These are phyloP conservation scores for Drosophila pseudoobscura DNA, from an alignment of 1,140 invertebrate genomes.

Conservation along the genomic window DNA sequence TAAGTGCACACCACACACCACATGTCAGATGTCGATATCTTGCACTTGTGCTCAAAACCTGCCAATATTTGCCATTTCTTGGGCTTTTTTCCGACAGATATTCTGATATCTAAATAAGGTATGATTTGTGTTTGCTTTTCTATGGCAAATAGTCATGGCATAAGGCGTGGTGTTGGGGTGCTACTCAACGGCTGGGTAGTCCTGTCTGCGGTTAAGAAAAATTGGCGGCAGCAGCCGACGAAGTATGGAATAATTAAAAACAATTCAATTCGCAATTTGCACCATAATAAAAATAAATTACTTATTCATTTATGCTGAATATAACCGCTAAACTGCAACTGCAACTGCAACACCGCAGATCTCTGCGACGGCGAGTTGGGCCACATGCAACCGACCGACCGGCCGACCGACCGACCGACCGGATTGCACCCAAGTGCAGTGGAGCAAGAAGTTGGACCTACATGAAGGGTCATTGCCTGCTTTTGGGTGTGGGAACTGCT, in stretches of 20 bases:
- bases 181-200: constrained; percentile 19
- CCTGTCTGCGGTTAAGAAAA: constrained; percentile 37
- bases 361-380: constrained; percentile 28
- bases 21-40: constrained; percentile 22
- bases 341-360: constrained; percentile 47
- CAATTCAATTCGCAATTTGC: constrained; percentile 80
- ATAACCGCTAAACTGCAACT: constrained; percentile 71
- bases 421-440: constrained; percentile 38
- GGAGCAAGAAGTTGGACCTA: constrained; percentile 58
- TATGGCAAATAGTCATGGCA: constrained; percentile 18
- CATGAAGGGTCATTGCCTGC: constrained; percentile 52
- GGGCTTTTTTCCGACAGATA: no score
- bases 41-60: background rate
- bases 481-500: constrained; percentile 42
- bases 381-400: constrained; percentile 24
- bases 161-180: background rate
- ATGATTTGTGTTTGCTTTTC: constrained; percentile 30
- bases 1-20: constrained; percentile 58
- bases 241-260: constrained; percentile 59
- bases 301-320: constrained; percentile 75
- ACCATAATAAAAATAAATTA: constrained; percentile 73
- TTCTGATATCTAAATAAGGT: no score
- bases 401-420: background rate
- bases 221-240: constrained; percentile 24
- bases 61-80: no score